Conservation (phyloP, 2,888 invertebrate genomes). For the Sepiola atlantica region DNA sequence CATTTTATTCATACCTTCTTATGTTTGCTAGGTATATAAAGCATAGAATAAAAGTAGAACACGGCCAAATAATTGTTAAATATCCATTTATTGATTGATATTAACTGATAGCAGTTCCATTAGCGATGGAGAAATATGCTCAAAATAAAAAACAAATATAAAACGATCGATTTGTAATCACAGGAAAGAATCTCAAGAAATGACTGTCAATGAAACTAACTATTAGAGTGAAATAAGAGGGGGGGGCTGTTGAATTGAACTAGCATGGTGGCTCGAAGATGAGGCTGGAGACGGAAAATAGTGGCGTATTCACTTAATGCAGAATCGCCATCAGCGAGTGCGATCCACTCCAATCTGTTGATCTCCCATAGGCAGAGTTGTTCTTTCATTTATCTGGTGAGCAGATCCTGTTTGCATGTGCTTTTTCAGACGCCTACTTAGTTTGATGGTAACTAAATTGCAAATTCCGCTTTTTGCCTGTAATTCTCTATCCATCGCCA, state of each 20-base stretch:
- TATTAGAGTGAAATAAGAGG: neutral
- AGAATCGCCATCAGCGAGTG: neutral
- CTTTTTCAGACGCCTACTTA: neutral
- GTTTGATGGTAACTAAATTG: neutral
- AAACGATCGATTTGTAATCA: neutral
- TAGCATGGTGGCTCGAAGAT: neutral
- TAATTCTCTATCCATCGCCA: neutral
- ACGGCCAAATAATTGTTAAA: neutral
- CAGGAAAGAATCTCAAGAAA: neutral
- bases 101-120: conserved; percentile 2
- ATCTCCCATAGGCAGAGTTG: neutral
- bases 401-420: neutral
- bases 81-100: neutral
- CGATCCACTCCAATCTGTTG: neutral
- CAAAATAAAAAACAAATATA: neutral
- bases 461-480: neutral
- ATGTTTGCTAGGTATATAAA: neutral
- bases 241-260: neutral
- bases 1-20: neutral
- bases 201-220: neutral
- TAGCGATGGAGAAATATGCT: neutral
- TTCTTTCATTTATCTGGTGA: conserved; percentile 5
- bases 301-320: conserved; percentile 2
- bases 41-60: neutral
- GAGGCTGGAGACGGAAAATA: neutral